Conservation (phyloP, 1,140 invertebrate species). For the Pogonomyrmex californicus region DNA sequence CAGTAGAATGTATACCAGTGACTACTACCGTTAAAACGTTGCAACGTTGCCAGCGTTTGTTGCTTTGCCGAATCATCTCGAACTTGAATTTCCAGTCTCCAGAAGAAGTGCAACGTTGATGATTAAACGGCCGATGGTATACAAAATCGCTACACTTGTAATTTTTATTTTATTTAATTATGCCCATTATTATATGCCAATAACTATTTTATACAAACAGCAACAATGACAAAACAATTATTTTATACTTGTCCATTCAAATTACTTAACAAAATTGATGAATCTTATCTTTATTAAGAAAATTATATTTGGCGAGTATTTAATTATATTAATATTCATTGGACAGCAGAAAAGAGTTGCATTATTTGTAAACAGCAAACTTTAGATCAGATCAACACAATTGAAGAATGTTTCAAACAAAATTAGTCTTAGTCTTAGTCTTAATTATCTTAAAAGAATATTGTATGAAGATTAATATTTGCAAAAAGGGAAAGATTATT, state of each 20-base stretch:
- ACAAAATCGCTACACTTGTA: not conserved
- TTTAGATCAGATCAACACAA: not conserved
- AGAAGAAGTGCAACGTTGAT: not conserved
- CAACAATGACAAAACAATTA: not conserved
- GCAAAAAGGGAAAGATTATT: not conserved
- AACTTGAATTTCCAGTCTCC: constrained; percentile 53
- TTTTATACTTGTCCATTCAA: not conserved
- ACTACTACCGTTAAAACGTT: constrained; percentile 14
- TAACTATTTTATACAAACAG: not conserved
- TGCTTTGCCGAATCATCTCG: not conserved
- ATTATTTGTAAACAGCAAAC: not conserved
- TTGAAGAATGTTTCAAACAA: not conserved
- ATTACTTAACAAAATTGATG: not conserved
- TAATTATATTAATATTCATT: not conserved
- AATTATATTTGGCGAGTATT: not conserved
- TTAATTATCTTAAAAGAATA: not conserved
- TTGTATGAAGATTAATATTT: not conserved
- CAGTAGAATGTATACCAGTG: not conserved
- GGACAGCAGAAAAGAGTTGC: not conserved
- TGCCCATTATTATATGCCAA: not conserved
- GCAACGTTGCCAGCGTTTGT: constrained; percentile 45
- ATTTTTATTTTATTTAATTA: constrained; percentile 1
- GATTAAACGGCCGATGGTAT: not conserved
- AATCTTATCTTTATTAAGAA: not conserved
- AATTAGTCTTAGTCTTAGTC: not conserved